Evolutionary conservation across 2,113 vertebrate species (phyloP).

Genomic region (Aegotheles bennettii): DNA sequence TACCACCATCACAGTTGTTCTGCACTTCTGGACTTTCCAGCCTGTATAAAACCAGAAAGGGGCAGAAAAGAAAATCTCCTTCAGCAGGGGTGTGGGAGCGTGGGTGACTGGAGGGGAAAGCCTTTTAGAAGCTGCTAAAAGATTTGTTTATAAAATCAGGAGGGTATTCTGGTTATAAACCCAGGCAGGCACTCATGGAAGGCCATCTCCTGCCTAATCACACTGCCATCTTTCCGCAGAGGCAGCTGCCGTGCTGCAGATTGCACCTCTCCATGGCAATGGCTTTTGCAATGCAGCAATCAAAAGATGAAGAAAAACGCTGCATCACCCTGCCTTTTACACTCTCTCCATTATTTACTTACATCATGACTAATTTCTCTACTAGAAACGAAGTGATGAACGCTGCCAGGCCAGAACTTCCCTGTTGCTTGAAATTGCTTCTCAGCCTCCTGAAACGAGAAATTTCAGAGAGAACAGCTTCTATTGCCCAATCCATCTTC

Average conservation of each 20-base stretch:
- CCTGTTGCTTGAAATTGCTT: slow-evolving; percentile 17
- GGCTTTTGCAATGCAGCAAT: neutral
- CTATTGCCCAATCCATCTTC: neutral
- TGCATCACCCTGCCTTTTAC: neutral
- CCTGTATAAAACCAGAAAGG: neutral
- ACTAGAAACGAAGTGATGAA: neutral
- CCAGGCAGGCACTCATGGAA: neutral
- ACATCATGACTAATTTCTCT: neutral
- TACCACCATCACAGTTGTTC: neutral
- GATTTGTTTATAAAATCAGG: neutral
- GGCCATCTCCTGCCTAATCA: neutral
- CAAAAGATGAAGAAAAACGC: neutral
- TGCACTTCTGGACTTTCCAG: neutral
- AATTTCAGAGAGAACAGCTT: neutral
- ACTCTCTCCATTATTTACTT: neutral
- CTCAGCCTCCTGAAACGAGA: slow-evolving; percentile 3
- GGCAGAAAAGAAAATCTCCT: neutral
- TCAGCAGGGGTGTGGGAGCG: neutral
- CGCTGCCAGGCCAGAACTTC: neutral
- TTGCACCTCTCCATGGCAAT: neutral
- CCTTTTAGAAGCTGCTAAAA: neutral
- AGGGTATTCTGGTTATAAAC: neutral
- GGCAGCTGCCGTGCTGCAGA: neutral
- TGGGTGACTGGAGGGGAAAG: neutral
- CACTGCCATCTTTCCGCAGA: neutral